A percentile compares a stretch with the other conserved stretches of the same genome.
These are phyloP conservation scores for Acrossocheilus wenchowensis DNA, from an alignment of 2,797 vertebrate species.

Conservation along the genomic window DNA sequence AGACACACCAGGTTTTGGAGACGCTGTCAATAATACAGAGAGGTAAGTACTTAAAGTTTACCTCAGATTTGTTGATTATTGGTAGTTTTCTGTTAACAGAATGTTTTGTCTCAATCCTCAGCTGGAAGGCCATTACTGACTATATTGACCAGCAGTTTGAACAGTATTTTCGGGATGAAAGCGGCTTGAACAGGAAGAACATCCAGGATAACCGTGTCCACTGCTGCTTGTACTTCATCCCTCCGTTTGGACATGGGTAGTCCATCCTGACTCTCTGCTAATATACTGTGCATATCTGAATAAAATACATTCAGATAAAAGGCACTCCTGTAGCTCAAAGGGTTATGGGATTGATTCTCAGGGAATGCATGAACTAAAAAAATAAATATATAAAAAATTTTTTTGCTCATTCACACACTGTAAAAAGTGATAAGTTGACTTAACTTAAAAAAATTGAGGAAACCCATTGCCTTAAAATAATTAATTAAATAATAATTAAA, in stretches of 20 bases:
- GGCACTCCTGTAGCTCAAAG: neutral
- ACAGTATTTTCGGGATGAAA: conserved; percentile 88
- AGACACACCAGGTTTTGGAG: conserved; percentile 87
- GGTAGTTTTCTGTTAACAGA: neutral
- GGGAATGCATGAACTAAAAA: neutral
- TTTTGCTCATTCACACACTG: too few species aligned
- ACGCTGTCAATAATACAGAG: conserved; percentile 86
- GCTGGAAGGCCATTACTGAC: conserved; percentile 87
- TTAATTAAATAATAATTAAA: too few species aligned
- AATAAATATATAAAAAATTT: neutral
- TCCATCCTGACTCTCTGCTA: neutral
- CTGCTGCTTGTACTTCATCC: conserved; percentile 88
- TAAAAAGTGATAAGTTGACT: too few species aligned
- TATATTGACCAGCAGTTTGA: conserved; percentile 90
- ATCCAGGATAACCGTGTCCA: conserved; percentile 89
- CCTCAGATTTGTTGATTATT: too few species aligned
- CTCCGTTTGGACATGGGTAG: conserved; percentile 86
- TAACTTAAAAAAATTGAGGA: too few species aligned
- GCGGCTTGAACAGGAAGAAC: conserved; percentile 86
- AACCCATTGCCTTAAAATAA: too few species aligned
- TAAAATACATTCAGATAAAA: neutral
- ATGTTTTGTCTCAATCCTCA: conserved; percentile 50
- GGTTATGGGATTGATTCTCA: neutral
- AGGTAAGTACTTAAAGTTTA: conserved; percentile 68
- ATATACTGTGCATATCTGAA: neutral